These are phyloP conservation scores for Temnothorax rugatulus DNA, from an alignment of 2,888 invertebrate species.

Conservation along the genomic window DNA sequence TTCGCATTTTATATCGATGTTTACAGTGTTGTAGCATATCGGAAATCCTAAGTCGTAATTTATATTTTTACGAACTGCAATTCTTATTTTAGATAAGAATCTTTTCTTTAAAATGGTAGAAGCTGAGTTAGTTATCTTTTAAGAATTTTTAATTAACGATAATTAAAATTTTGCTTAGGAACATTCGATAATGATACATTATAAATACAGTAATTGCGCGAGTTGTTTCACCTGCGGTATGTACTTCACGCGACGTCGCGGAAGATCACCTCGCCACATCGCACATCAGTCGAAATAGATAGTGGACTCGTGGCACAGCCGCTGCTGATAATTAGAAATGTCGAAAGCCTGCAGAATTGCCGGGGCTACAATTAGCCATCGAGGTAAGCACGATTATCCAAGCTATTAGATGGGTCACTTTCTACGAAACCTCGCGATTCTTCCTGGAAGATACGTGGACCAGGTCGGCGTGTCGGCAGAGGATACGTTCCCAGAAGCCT, in stretches of 20 bases:
- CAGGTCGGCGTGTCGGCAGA: slow-evolving; percentile 61
- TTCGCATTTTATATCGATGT: neutral
- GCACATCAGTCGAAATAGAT: slow-evolving; percentile 23
- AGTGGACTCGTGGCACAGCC: neutral
- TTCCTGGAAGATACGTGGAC: slow-evolving; percentile 63
- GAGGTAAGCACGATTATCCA: slow-evolving; percentile 20
- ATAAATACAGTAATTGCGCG: neutral
- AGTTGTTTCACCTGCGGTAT: neutral
- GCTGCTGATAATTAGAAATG: slow-evolving; percentile 43
- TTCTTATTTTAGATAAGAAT: neutral
- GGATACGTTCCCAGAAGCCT: slow-evolving; percentile 70
- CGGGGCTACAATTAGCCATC: slow-evolving; percentile 17
- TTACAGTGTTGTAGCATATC: neutral
- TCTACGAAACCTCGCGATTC: slow-evolving; percentile 69
- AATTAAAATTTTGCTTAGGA: neutral
- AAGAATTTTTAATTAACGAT: neutral
- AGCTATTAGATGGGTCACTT: slow-evolving; percentile 67
- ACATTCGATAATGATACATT: neutral
- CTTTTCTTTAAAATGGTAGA: neutral
- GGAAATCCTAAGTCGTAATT: neutral
- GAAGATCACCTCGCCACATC: neutral
- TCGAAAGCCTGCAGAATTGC: slow-evolving; percentile 32
- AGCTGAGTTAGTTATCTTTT: neutral
- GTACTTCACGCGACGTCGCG: neutral
- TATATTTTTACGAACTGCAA: neutral